Base-by-base conservation (phyloP, 1,140 invertebrate genomes). In the Pachypsylla venusta region DNA sequence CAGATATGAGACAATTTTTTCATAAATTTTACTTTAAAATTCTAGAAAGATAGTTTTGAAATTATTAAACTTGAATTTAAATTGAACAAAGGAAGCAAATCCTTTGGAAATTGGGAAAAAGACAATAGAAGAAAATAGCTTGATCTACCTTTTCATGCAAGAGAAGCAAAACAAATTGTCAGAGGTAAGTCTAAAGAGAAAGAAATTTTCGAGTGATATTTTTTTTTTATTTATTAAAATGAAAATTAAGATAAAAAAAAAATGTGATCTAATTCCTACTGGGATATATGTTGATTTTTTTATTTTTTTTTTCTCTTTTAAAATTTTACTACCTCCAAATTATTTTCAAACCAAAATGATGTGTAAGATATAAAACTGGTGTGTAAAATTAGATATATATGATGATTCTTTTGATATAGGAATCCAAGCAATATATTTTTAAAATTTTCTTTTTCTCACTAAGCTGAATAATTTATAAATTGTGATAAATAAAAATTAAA, bases 141-240 rank as follows among this genome's bases (percentile, higher is more conserved):
- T n/a, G n/a, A n/a, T n/a, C n/a, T n/a, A n/a, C n/a, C n/a, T n/a
- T n/a, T n/a, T 48, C 42, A 48, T 48, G 42, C 42, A 48, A 48
- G 22, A 48, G 42, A 48, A 48, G 42, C 42, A 22, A 48, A 48
- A 48, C 42, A 48, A 48, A 48, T 48, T n/a, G 16, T 19, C 42
- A 48, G n/a, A n/a, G n/a, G n/a, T n/a, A n/a, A n/a, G n/a, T n/a
- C n/a, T n/a, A n/a, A n/a, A n/a, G n/a, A n/a, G n/a, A n/a, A n/a
- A n/a, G n/a, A n/a, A n/a, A n/a, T n/a, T n/a, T n/a, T n/a, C n/a
- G n/a, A n/a, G n/a, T 56, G 58, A 60, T 65, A 64, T 57, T 68
- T 59, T 54, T 61, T 64, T 66, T 67, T 13, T 57, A 61, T 56
- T 20, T 28, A 25, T 61, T 30, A 56, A 54, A 48, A 54, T 57